phyloP scores from a whole-genome alignment of 2,113 vertebrate species.

The Oriolus oriolus region DNA sequence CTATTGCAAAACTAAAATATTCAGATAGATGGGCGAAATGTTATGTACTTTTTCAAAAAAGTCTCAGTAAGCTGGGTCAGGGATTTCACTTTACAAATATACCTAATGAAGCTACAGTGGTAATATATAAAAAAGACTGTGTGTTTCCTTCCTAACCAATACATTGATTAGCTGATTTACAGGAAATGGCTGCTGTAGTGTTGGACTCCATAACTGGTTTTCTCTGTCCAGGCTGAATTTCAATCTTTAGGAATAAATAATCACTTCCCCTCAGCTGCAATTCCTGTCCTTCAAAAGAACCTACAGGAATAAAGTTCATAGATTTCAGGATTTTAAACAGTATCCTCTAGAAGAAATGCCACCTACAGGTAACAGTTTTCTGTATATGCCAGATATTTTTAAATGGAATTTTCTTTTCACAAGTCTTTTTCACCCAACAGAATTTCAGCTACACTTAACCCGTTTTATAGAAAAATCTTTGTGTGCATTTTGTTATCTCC shows the following conservation, averaged over 20 bases:
- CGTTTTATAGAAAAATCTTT: neutral
- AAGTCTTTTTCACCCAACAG: neutral
- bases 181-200: neutral
- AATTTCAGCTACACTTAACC: neutral
- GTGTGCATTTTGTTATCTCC: neutral
- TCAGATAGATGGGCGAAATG: neutral
- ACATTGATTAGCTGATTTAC: neutral
- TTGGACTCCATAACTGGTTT: neutral
- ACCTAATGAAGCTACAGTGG: neutral
- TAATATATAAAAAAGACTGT: neutral
- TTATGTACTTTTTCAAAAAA: neutral
- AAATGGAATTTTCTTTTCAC: neutral
- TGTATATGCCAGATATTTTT: neutral
- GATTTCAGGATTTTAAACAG: neutral
- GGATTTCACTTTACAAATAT: neutral
- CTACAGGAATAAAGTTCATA: neutral
- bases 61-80: neutral
- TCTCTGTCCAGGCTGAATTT: neutral
- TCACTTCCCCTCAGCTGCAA: neutral
- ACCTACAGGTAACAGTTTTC: neutral
- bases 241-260: neutral
- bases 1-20: neutral
- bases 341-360: neutral
- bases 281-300: neutral
- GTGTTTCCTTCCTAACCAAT: neutral